These are phyloP conservation scores for Drosophila phalerata DNA, from an alignment of 2,888 invertebrate genomes.

Conservation along the genomic window DNA sequence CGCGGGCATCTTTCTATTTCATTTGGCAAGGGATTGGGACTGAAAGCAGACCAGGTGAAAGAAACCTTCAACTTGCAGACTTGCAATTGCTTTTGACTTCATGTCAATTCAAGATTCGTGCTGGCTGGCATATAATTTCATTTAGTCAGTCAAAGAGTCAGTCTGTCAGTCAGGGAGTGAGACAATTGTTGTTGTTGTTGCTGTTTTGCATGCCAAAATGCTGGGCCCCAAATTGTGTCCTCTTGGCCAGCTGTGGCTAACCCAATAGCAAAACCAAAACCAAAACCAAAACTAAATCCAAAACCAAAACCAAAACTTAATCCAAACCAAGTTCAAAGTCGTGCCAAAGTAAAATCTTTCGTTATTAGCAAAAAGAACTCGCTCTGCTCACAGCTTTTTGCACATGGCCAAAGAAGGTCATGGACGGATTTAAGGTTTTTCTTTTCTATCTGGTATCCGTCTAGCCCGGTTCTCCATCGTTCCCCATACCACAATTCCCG, in stretches of 20 bases:
- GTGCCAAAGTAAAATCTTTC: conserved; percentile 72
- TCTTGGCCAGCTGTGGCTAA: conserved; percentile 46
- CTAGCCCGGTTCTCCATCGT: conserved; percentile 8
- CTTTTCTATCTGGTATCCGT: conserved; percentile 25
- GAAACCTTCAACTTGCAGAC: conserved; percentile 40
- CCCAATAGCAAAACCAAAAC: conserved; percentile 30
- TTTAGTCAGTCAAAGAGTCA: conserved; percentile 54
- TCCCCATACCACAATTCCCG: neutral
- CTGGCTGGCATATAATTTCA: conserved; percentile 71
- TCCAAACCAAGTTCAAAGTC: conserved; percentile 79
- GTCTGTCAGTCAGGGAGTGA: conserved; percentile 26
- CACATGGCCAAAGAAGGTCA: conserved; percentile 75
- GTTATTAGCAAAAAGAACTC: conserved; percentile 51
- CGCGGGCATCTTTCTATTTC: conserved; percentile 69
- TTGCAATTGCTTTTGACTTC: conserved; percentile 29
- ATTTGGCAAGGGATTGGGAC: conserved; percentile 53
- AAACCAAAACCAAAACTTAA: conserved; percentile 51
- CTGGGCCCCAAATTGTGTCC: conserved; percentile 72
- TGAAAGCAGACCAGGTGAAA: conserved; percentile 31
- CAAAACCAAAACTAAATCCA: conserved; percentile 70
- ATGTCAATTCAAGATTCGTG: conserved; percentile 72
- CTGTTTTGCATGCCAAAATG: conserved; percentile 74
- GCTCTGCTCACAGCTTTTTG: conserved; percentile 16
- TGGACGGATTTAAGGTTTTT: conserved; percentile 76
- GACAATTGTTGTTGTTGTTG: conserved; percentile 29